Evolutionary conservation across 2,797 vertebrate species (phyloP).

Genomic region (Zenarchopterus dispar): DNA sequence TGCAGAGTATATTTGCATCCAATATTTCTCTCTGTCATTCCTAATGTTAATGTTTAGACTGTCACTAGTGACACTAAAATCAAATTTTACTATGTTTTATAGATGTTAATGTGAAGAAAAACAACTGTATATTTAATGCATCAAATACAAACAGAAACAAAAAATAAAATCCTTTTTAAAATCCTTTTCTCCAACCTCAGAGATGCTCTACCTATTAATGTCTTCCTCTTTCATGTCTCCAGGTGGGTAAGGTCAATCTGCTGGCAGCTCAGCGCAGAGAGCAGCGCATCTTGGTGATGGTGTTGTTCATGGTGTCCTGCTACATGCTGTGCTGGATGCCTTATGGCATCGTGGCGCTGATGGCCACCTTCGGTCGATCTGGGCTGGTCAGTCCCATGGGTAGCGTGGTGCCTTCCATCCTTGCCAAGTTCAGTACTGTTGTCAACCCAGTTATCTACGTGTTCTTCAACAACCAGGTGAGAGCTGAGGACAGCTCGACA

Average conservation of each 20-base stretch:
- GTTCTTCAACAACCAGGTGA: slow-evolving; percentile 86
- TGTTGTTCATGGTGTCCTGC: slow-evolving; percentile 84
- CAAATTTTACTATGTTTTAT: not conserved
- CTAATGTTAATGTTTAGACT: not conserved
- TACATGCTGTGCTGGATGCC: slow-evolving; percentile 88
- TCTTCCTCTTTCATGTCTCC: slow-evolving; percentile 1
- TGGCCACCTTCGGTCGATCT: slow-evolving; percentile 76
- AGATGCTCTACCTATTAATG: not conserved
- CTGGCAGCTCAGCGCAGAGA: slow-evolving; percentile 76
- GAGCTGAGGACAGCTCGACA: slow-evolving; percentile 30
- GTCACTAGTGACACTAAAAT: slow-evolving; percentile 26
- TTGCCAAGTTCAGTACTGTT: slow-evolving; percentile 86
- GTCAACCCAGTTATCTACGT: slow-evolving; percentile 85
- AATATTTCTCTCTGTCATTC: too few relatives aligned
- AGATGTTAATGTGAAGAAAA: not conserved
- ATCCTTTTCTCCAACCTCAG: too few relatives aligned
- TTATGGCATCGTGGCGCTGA: slow-evolving; percentile 80
- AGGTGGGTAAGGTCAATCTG: slow-evolving; percentile 77
- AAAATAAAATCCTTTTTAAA: too few relatives aligned
- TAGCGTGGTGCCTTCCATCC: slow-evolving; percentile 81
- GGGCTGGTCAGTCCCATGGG: slow-evolving; percentile 74
- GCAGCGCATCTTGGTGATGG: slow-evolving; percentile 79
- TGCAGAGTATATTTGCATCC: too few relatives aligned
- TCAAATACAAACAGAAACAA: too few relatives aligned
- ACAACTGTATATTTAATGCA: not conserved